phyloP scores from a whole-genome alignment of 2,888 invertebrate species.

The Agrotis puta region DNA sequence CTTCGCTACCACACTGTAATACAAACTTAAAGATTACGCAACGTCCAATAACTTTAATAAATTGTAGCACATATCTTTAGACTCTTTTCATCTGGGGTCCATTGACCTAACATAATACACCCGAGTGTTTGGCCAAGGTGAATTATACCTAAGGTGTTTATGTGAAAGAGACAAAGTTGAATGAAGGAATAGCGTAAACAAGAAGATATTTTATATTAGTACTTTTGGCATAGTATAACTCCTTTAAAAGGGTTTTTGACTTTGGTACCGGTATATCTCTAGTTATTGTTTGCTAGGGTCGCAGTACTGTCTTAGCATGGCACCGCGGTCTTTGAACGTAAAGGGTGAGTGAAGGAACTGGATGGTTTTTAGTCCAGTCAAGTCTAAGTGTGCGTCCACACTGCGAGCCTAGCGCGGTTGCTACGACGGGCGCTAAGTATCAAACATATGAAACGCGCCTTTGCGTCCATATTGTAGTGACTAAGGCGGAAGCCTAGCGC shows the following conservation, averaged over 20 bases:
- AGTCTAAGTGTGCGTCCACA: no score
- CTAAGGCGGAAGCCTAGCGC: no score
- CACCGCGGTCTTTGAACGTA: no score
- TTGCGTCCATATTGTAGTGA: no score
- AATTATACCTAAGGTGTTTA: slow-evolving; percentile 1
- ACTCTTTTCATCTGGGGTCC: slow-evolving; percentile 48
- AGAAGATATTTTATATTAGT: neutral
- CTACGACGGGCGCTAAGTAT: no score
- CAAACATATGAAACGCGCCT: no score
- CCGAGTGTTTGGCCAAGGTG: slow-evolving; percentile 15
- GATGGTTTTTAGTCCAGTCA: no score
- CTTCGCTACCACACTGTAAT: neutral
- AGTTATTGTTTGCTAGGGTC: no score
- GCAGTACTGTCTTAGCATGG: no score
- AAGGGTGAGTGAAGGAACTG: no score
- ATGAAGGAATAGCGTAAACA: neutral
- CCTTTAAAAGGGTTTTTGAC: neutral
- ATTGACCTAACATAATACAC: slow-evolving; percentile 47
- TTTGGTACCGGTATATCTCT: neutral
- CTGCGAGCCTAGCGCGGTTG: no score
- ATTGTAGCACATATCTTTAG: slow-evolving; percentile 67
- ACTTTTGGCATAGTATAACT: neutral
- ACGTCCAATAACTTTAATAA: slow-evolving; percentile 70
- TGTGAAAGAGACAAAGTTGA: neutral
- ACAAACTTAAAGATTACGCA: slow-evolving; percentile 59